Evolutionary conservation across 2,888 invertebrate genomes (phyloP), one percentile per base, ranked within the genome.

Genomic region (Yponomeuta evonymella): DNA sequence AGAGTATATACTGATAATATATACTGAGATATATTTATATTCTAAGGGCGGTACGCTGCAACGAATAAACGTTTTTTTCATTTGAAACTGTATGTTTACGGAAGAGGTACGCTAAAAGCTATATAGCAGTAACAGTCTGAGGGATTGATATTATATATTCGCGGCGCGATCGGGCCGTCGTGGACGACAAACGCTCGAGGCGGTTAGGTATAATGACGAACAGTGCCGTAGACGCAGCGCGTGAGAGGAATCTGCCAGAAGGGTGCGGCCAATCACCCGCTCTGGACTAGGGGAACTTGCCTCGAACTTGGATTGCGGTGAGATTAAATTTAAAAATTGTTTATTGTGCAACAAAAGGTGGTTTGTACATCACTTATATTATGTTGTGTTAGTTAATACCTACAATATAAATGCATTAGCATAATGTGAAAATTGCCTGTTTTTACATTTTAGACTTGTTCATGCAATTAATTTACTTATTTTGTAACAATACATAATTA

Each of bases 171-270:
- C 70, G 66, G 62, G 71, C n/a, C 36, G 72, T 70, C 70, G 62
- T 43, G 64, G 70, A 67, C 72, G 72, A 72, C 67, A 69, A 70
- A 66, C 67, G 70, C 70, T 70, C 48, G 69, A 29, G 71, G 69
- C 69, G 69, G 65, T 65, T 69, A 65, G 12, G 64, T 65, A 69
- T 71, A 71, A 71, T 71, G 71, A 71, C 71, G 71, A 63, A 64
- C 69, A 64, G 71, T n/a, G 58, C 15, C 66, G 69, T 48, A 36
- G 43, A 48, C 65, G 48, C 58, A 69, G 51, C 64, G 69, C 71
- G 69, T 71, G 71, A 71, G 69, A 58, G 64, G 71, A 71, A 71
- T 71, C 48, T 62, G 33, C 62, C n/a, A 63, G 69, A 29, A 30
- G 69, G 69, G 51, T 48, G 51, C 48, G 29, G 65, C 65, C 12